Base-by-base conservation (phyloP, 92 coral and sea anemone species). In the Parazoanthus atlanticus region DNA sequence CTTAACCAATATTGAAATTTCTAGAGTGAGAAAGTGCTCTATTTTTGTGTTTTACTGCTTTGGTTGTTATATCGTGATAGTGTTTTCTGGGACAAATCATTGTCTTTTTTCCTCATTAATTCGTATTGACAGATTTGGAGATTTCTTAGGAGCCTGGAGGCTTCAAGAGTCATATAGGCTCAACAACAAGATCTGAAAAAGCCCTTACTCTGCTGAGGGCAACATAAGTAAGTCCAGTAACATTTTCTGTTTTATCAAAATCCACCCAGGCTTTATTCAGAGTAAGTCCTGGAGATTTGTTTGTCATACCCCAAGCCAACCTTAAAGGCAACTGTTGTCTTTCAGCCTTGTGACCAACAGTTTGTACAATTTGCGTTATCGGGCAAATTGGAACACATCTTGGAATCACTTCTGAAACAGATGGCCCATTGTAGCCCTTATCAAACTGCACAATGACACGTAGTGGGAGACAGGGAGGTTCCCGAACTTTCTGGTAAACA, bases 341-440 rank as follows among this genome's bases (percentile, higher is more conserved):
- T 67, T 86, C 88, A 79, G 75, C 69, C 19, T 76, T 86, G 76
- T 33, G 75, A 30, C 92, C 90, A 54, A 81, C 86, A n/a, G 73
- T 86, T 85, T 78, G 85, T 49, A 86, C 86, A 65, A 78, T 61
- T 32, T 80, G 92, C 52, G 81, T 74, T 30, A 90, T 90, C 52
- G 92, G 90, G n/a, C 79, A 78, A 82, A 90, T 80, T 76, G 92
- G 92, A 79, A 90, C 92, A 25, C 90, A 85, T 49, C 82, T 77
- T 86, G 56, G 89, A 34, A 86, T 56, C 34, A 3, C 82, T 67
- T 86, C 34, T n/a, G 89, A 88, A 46, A 86, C 31, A 32, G 90
- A 85, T 65, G 92, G 92, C 40, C 87, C 92, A 47, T 87, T 85
- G 75, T 85, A 90, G 23, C 58, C 7, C 30, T 86, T 79, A 81